phyloP scores from a whole-genome alignment of 2,888 invertebrate species.

The Teleogryllus oceanicus region DNA sequence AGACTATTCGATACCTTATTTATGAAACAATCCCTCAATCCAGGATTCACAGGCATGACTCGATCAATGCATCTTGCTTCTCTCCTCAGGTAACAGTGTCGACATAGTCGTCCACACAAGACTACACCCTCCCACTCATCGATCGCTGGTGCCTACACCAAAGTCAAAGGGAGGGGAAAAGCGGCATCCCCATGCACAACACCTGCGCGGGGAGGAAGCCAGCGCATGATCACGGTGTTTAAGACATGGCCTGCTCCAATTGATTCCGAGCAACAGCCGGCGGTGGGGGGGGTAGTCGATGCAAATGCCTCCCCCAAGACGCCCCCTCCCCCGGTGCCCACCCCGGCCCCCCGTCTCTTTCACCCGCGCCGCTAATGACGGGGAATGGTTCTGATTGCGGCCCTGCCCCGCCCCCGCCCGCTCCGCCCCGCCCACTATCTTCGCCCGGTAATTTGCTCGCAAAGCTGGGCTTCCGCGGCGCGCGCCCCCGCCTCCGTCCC shows the following conservation, averaged over 20 bases:
- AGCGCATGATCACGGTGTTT: not conserved
- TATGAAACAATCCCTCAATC: no score
- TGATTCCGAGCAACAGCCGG: no score
- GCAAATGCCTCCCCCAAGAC: not conserved
- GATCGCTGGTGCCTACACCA: no score
- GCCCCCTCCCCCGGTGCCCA: not conserved
- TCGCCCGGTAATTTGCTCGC: slow-evolving; percentile 1
- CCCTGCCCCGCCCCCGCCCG: not conserved
- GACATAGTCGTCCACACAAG: no score
- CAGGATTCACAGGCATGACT: no score
- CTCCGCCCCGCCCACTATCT: not conserved
- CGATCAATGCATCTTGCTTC: no score
- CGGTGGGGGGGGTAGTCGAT: not conserved
- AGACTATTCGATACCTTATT: no score
- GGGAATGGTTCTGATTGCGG: not conserved
- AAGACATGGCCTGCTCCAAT: no score
- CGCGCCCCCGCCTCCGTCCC: not conserved
- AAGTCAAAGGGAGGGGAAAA: no score
- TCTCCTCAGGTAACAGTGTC: no score
- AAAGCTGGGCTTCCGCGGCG: not conserved
- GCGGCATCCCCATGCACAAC: no score
- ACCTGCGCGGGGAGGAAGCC: not conserved
- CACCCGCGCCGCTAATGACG: not conserved
- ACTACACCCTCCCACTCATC: no score
- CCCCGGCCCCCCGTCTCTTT: not conserved